Evolutionary conservation across 2,888 invertebrate species (phyloP), one percentile per base, ranked within the genome.

Genomic region (Lasius platythorax): DNA sequence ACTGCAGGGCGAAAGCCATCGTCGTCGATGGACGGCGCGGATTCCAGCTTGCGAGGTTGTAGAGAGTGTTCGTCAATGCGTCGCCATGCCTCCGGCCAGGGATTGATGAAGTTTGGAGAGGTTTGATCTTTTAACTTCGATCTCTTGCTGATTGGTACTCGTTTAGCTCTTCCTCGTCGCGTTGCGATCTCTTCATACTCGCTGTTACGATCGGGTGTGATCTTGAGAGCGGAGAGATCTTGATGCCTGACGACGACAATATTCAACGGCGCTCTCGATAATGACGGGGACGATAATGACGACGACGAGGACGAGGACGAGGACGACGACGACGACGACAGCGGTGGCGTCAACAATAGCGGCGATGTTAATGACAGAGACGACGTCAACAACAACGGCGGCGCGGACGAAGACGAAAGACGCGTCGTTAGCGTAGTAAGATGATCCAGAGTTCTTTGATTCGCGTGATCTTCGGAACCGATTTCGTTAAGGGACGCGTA

Each of bases 351-450:
- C 68, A 82, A 83, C 67, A 79, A 73, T 37, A 68, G 67, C 33
- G 86, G 86, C 76, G 85, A 83, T 81, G 87, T 82, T 81, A 85
- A 87, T 68, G 85, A 89, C 82, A 82, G 84, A 72, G 85, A 85
- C 78, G 61, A 81, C 50, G 82, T 61, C 58, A 67, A 72, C 56
- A 40, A 58, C 23, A 66, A 78, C 28, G 70, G 23, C 40, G 58
- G 23, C 43, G 76, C 68, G 56, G 82, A 40, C 63, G 64, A 76
- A 37, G 63, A 15, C 8, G 64, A 76, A 56, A 75, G 50, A 30
- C 74, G 75, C 63, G 81, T 61, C 58, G 81, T 28, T 50, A 50
- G 37, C 18, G 63, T 56, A 53, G 50, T 6, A 76, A 74, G 64
- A 64, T 56, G 78, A 82, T 82, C 78, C 82, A 82, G 76, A 76